phyloP scores from a whole-genome alignment of 2,888 invertebrate genomes.

The Leucophenga maculata region DNA sequence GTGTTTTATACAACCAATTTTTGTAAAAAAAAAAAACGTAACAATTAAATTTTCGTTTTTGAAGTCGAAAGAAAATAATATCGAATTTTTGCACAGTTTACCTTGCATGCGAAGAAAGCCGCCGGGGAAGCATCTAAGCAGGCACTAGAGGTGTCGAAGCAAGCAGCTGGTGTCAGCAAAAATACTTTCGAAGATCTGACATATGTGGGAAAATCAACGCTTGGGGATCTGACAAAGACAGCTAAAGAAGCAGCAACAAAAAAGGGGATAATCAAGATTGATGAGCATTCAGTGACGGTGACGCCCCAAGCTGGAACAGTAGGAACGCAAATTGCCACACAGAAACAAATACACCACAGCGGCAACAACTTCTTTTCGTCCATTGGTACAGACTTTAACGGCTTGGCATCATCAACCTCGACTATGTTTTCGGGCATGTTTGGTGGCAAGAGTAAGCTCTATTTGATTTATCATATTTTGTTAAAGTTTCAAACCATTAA shows the following conservation, averaged over 20 bases:
- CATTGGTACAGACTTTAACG: conserved; percentile 93
- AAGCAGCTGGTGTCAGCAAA: conserved; percentile 89
- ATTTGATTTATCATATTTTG: not conserved
- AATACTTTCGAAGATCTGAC: conserved; percentile 91
- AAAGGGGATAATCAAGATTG: conserved; percentile 82
- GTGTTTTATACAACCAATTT: too few relatives aligned
- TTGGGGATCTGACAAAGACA: conserved; percentile 92
- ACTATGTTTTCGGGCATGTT: conserved; percentile 96
- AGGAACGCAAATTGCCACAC: conserved; percentile 67
- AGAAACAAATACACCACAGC: conserved; percentile 75
- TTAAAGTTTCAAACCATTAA: not conserved
- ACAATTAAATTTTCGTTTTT: too few relatives aligned
- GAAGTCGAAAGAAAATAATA: too few relatives aligned
- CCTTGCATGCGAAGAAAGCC: conserved; percentile 89
- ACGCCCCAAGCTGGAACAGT: conserved; percentile 36
- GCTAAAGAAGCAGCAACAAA: conserved; percentile 91
- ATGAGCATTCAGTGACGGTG: conserved; percentile 44
- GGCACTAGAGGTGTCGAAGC: conserved; percentile 89
- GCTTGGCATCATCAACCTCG: conserved; percentile 91
- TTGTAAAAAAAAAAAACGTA: too few relatives aligned
- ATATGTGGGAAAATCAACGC: conserved; percentile 90
- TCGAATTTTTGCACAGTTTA: conserved; percentile 75
- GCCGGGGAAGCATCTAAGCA: conserved; percentile 89
- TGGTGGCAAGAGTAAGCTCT: conserved; percentile 79
- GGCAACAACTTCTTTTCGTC: conserved; percentile 90